Evolutionary conservation across 2,888 invertebrate species (phyloP), one percentile per base, ranked within the genome.

Genomic region (Cryptophagus acutangulus): DNA sequence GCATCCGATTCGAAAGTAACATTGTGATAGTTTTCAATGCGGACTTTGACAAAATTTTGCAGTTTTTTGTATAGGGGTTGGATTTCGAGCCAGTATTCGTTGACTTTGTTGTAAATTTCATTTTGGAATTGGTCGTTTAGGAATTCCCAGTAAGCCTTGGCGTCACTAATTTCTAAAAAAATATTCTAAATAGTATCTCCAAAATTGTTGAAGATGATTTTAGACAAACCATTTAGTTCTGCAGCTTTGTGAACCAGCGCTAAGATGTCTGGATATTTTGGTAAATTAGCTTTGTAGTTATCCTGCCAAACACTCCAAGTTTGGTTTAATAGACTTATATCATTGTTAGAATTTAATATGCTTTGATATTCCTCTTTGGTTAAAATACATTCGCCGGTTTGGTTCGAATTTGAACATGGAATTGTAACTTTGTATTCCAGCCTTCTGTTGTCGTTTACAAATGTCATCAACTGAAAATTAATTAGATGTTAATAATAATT

Each of bases 81-180:
- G 5, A 78, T 68, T 44, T 74, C 70, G 40, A 69, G 69, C 77
- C 78, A 79, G 20, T 78, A 57, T 46, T 70, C 70, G n/a, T 74
- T 64, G 0, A 74, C 74, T 48, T 73, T 71, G 9, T 71, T 49
- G 38, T 74, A 70, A 1, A 71, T 76, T 57, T 73, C 71, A 49
- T 73, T 74, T n/a, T n/a, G n/a, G n/a, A n/a, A n/a, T n/a, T n/a
- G n/a, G 46, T 78, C 77, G 5, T 62, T 68, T 8, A 78, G 54
- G 26, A 66, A 69, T 54, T 77, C 75, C 78, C 78, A 78, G 56
- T 78, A 78, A 20, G 70, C 71, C 58, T 73, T 72, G 0, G 72
- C 70, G 17, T 67, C 63, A 36, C 66, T 66, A 49, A 67, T 69
- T 42, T 64, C 74, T 59, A 48, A 29, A 55, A 60, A 46, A 26